Evolutionary conservation across 2,113 vertebrate genomes (phyloP).

Genomic region (Ophiodon elongatus): DNA sequence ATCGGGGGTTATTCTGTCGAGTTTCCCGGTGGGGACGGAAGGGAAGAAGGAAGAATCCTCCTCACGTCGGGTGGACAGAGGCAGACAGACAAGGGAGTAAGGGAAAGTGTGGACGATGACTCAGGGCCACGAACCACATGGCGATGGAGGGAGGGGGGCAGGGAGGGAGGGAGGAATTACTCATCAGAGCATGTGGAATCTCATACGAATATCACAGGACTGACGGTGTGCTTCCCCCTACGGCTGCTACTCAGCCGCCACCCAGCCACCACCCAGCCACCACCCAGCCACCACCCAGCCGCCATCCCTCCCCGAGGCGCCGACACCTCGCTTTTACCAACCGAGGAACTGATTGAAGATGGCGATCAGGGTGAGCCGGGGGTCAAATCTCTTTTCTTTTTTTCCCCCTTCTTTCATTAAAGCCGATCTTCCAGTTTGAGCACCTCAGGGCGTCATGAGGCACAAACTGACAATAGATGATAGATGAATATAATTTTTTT

Average conservation of each 20-base stretch:
- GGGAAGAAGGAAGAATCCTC: slow-evolving; percentile 68
- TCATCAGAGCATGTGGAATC: slow-evolving; percentile 92
- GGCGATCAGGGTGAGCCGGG: slow-evolving; percentile 4
- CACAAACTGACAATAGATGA: slow-evolving; percentile 25
- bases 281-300: slow-evolving; percentile 32
- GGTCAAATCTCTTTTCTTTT: slow-evolving; percentile 18
- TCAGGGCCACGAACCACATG: slow-evolving; percentile 88
- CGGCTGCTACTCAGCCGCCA: slow-evolving; percentile 41
- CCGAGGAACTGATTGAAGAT: slow-evolving; percentile 15
- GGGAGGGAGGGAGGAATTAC: slow-evolving; percentile 87
- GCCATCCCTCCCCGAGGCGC: slow-evolving; percentile 48
- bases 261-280: slow-evolving; percentile 37
- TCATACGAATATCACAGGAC: slow-evolving; percentile 92
- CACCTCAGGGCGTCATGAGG: slow-evolving; percentile 23
- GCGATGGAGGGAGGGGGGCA: slow-evolving; percentile 82
- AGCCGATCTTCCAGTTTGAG: slow-evolving; percentile 10
- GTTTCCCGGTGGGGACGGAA: slow-evolving; percentile 67
- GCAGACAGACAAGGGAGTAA: slow-evolving; percentile 53
- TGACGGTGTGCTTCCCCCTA: slow-evolving; percentile 77
- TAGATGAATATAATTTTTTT: too few relatives aligned
- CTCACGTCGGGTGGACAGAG: slow-evolving; percentile 27
- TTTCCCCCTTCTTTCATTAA: slow-evolving; percentile 17
- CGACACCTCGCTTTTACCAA: slow-evolving; percentile 23
- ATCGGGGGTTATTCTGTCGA: slow-evolving; percentile 68
- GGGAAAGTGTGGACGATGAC: slow-evolving; percentile 85